Conservation (phyloP, 2,888 invertebrate genomes). For the Trachelus tabidus region DNA sequence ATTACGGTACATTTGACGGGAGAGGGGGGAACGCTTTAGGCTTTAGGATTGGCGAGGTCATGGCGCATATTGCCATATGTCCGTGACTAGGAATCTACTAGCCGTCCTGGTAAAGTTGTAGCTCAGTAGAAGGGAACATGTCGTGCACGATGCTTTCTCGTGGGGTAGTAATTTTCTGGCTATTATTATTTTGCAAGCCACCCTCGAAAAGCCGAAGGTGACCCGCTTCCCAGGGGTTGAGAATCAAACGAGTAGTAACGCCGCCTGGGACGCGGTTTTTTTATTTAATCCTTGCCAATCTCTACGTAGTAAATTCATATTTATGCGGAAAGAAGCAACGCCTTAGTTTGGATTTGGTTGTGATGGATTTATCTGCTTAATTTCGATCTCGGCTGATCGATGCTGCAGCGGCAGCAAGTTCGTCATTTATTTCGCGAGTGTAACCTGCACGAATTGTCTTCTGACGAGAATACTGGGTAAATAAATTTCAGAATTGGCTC, state of each 20-base stretch:
- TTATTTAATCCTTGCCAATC: not conserved
- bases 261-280: not conserved
- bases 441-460: not conserved
- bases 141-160: not conserved
- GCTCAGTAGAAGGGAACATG: not conserved
- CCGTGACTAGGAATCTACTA: not conserved
- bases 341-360: not conserved
- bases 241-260: not conserved
- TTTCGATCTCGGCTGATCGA: conserved; percentile 42
- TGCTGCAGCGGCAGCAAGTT: conserved; percentile 33
- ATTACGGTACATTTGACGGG: not conserved
- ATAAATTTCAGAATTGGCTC: not conserved
- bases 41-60: not conserved
- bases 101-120: not conserved
- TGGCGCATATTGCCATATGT: not conserved
- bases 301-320: not conserved
- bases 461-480: not conserved
- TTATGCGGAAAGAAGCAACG: not conserved
- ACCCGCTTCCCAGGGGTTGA: not conserved
- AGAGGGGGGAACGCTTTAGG: not conserved
- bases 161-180: not conserved
- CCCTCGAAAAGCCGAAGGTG: not conserved
- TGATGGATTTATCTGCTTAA: not conserved
- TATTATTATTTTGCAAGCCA: not conserved
- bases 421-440: not conserved